These are phyloP conservation scores for Dendrocincla tyrannina DNA, from an alignment of 2,797 vertebrate species.

Conservation along the genomic window DNA sequence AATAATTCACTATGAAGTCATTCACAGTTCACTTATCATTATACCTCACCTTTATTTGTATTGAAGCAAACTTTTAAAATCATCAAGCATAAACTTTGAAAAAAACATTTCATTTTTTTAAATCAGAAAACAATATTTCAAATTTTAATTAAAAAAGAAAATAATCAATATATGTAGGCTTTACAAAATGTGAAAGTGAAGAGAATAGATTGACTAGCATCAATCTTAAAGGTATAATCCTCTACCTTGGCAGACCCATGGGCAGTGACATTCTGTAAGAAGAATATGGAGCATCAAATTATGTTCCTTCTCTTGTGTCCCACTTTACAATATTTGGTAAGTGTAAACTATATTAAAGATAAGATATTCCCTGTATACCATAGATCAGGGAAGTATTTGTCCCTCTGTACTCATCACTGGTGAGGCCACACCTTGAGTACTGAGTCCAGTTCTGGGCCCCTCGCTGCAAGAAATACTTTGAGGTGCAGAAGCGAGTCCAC, in stretches of 20 bases:
- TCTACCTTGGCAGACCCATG: background rate
- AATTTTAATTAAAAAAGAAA: background rate
- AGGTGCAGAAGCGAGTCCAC: background rate
- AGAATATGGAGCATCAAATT: background rate
- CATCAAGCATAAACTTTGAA: background rate
- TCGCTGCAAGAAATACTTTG: background rate
- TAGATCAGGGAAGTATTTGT: background rate
- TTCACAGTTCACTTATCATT: background rate
- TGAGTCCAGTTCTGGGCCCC: background rate
- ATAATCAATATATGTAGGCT: background rate
- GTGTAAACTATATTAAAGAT: background rate
- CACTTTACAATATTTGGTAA: background rate
- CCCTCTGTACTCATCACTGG: background rate
- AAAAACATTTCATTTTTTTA: background rate
- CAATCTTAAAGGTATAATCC: background rate
- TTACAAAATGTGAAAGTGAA: background rate
- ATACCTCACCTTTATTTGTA: background rate
- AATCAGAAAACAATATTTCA: background rate
- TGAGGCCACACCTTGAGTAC: background rate
- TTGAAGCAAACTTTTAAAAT: background rate
- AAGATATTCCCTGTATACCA: background rate
- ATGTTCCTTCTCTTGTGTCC: background rate
- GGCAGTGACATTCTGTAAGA: background rate
- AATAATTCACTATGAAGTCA: constrained; percentile 13
- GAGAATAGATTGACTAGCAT: background rate